These are phyloP conservation scores for Actinia equina DNA, from an alignment of 64 coral and sea anemone species.

Conservation along the genomic window DNA sequence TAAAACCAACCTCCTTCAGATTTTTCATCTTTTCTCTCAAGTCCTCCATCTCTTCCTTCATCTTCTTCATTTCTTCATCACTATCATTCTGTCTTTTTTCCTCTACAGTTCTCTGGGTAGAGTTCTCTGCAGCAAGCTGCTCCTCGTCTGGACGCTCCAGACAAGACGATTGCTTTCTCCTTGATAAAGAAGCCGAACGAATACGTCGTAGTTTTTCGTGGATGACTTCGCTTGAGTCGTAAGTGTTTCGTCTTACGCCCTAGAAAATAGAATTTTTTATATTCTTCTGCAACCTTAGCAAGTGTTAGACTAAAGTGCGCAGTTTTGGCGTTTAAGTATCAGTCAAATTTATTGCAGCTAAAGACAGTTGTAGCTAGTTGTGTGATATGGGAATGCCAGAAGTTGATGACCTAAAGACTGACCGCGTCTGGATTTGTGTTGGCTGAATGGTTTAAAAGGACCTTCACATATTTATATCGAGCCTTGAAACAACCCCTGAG, in stretches of 20 bases:
- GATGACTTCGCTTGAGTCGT: constrained; percentile 9
- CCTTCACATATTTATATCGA: too few species aligned
- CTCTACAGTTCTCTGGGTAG: background rate
- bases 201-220: constrained; percentile 20
- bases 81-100: background rate
- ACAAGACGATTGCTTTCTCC: background rate
- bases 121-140: background rate
- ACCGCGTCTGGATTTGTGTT: too few species aligned
- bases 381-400: too few species aligned
- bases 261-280: background rate
- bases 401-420: too few species aligned
- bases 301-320: too few species aligned
- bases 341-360: too few species aligned
- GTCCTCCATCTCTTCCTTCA: constrained; percentile 61
- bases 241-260: constrained; percentile 2
- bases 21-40: constrained; percentile 55
- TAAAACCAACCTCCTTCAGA: background rate
- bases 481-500: too few species aligned
- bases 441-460: too few species aligned
- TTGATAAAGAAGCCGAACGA: constrained; percentile 4
- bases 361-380: too few species aligned
- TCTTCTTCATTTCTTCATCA: constrained; percentile 37
- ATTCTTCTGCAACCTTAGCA: too few species aligned
- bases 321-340: too few species aligned
- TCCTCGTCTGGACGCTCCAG: background rate